Percentiles rank a stretch among this genome's conserved stretches.
Conservation (phyloP, 2,113 vertebrate genomes). For the Petromus typicus region DNA sequence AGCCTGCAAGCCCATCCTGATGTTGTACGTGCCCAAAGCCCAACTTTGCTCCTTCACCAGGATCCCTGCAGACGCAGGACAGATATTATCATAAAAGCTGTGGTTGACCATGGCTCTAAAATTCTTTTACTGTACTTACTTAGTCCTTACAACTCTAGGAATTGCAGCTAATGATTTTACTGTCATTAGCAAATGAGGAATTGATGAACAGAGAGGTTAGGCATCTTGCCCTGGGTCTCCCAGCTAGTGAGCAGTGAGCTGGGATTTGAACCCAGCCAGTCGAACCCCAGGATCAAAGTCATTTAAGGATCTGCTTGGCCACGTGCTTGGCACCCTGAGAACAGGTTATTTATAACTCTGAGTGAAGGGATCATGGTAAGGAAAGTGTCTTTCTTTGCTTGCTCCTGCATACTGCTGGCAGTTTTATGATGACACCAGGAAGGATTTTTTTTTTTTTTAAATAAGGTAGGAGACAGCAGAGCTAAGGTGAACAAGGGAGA, state of each 20-base stretch:
- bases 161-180: not conserved
- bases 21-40: not conserved
- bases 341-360: conserved; percentile 8
- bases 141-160: not conserved
- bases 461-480: not conserved
- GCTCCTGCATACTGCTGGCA: not conserved
- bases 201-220: not conserved
- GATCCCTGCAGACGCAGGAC: not conserved
- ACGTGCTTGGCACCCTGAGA: not conserved
- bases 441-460: not conserved
- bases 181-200: not conserved
- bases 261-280: not conserved
- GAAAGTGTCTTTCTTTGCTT: not conserved
- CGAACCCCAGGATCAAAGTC: not conserved
- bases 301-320: not conserved
- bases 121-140: not conserved
- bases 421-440: not conserved
- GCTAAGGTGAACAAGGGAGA: not conserved
- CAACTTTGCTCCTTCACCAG: not conserved
- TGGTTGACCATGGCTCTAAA: not conserved
- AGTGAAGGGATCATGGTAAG: not conserved
- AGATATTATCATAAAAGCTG: not conserved
- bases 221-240: not conserved
- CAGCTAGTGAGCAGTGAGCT: not conserved
- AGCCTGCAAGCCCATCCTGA: not conserved